These are phyloP conservation scores for Scarus forsteni DNA, from an alignment of 2,797 vertebrate species.

Conservation along the genomic window DNA sequence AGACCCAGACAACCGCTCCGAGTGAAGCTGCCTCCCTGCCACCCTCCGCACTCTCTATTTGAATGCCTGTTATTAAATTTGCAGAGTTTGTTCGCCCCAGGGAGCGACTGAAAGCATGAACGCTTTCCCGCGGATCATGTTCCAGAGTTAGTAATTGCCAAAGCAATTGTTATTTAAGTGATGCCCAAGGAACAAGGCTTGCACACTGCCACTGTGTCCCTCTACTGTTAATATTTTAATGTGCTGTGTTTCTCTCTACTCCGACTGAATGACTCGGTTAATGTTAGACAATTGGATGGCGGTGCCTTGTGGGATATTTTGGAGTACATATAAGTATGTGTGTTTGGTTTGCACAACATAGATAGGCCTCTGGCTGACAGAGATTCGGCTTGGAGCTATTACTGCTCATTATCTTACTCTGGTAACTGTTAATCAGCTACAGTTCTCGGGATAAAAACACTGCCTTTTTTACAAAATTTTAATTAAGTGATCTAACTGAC, in stretches of 20 bases:
- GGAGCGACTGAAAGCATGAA: slow-evolving; percentile 36
- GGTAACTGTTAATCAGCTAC: not conserved
- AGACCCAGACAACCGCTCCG: not conserved
- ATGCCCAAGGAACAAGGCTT: slow-evolving; percentile 23
- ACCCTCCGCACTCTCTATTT: slow-evolving; percentile 4
- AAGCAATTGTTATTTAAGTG: slow-evolving; percentile 58
- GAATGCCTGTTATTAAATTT: slow-evolving; percentile 36
- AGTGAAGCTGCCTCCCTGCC: slow-evolving; percentile 14
- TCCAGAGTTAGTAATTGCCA: slow-evolving; percentile 54
- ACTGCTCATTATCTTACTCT: not conserved
- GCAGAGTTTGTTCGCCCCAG: slow-evolving; percentile 18
- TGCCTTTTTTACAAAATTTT: not conserved
- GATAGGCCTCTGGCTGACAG: not conserved
- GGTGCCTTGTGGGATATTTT: slow-evolving; percentile 6
- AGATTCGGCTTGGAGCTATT: not conserved
- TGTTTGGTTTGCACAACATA: not conserved
- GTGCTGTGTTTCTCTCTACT: not conserved
- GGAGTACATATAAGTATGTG: slow-evolving; percentile 8
- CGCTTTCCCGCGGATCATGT: slow-evolving; percentile 49
- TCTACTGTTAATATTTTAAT: slow-evolving; percentile 50
- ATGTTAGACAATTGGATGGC: slow-evolving; percentile 17
- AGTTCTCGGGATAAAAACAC: not conserved
- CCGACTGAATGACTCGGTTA: slow-evolving; percentile 2
- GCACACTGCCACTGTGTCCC: slow-evolving; percentile 1
- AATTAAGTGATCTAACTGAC: not conserved